Percentiles rank a stretch among this genome's conserved stretches.
Evolutionary conservation across 2,888 invertebrate species (phyloP).

Genomic region (Tortricodes alternella): DNA sequence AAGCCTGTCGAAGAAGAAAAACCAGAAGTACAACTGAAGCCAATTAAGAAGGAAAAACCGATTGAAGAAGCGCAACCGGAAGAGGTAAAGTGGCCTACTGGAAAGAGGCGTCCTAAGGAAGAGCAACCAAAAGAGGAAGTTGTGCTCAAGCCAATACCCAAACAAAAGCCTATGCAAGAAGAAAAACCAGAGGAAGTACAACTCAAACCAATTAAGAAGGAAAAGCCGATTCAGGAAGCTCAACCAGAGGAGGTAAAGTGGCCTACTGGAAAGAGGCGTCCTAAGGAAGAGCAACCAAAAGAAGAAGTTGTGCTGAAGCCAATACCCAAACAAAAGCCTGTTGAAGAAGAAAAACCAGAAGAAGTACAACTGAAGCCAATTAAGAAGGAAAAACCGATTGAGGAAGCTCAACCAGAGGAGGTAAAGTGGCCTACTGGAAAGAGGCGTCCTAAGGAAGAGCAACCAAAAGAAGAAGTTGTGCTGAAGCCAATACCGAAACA

Average conservation of each 20-base stretch:
- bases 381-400: slow-evolving; percentile 40
- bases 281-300: slow-evolving; percentile 40
- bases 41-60: slow-evolving; percentile 36
- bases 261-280: slow-evolving; percentile 41
- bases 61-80: slow-evolving; percentile 53
- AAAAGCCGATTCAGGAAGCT: slow-evolving; percentile 43
- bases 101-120: slow-evolving; percentile 51
- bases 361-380: slow-evolving; percentile 52
- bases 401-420: slow-evolving; percentile 33
- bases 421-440: slow-evolving; percentile 6
- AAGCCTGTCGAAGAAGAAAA: slow-evolving; percentile 50
- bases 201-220: slow-evolving; percentile 54
- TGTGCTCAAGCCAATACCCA: slow-evolving; percentile 58
- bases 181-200: slow-evolving; percentile 66
- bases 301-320: slow-evolving; percentile 54
- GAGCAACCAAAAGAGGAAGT: slow-evolving; percentile 61
- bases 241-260: slow-evolving; percentile 43
- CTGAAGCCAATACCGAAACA: slow-evolving; percentile 37
- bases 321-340: slow-evolving; percentile 46
- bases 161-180: slow-evolving; percentile 52
- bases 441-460: slow-evolving; percentile 2
- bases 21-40: slow-evolving; percentile 35
- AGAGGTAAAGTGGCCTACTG: slow-evolving; percentile 51
- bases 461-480: slow-evolving; percentile 37
- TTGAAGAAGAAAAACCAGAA: slow-evolving; percentile 41